These are phyloP conservation scores for Sarcophaga subvicina DNA, from an alignment of 2,888 invertebrate species.

Conservation along the genomic window DNA sequence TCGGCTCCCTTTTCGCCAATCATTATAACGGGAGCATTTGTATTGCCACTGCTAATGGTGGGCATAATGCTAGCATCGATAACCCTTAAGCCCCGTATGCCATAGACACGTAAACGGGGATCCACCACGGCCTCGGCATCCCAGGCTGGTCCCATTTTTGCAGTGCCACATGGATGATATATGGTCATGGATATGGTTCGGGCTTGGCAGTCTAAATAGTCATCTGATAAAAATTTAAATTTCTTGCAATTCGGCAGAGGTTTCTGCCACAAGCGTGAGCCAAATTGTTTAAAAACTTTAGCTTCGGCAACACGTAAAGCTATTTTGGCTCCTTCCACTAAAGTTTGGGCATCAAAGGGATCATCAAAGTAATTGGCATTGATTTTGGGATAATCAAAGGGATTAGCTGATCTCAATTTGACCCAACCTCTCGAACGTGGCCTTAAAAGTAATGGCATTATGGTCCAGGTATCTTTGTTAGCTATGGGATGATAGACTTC, in stretches of 20 bases:
- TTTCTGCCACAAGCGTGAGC: slow-evolving; percentile 88
- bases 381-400: slow-evolving; percentile 93
- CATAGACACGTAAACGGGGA: slow-evolving; percentile 89
- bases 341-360: slow-evolving; percentile 88
- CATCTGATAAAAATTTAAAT: slow-evolving; percentile 88
- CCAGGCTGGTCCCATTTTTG: slow-evolving; percentile 93
- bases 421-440: slow-evolving; percentile 91
- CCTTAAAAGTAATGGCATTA: slow-evolving; percentile 91
- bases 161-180: slow-evolving; percentile 94
- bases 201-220: slow-evolving; percentile 93
- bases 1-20: slow-evolving; percentile 95
- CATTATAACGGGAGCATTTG: slow-evolving; percentile 96
- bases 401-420: slow-evolving; percentile 89
- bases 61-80: slow-evolving; percentile 96
- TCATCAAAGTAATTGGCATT: slow-evolving; percentile 96
- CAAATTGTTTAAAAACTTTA: slow-evolving; percentile 90
- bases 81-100: slow-evolving; percentile 89
- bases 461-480: slow-evolving; percentile 88
- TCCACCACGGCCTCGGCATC: slow-evolving; percentile 92
- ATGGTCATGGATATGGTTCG: slow-evolving; percentile 94
- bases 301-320: slow-evolving; percentile 88
- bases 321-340: slow-evolving; percentile 93
- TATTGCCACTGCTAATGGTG: slow-evolving; percentile 93
- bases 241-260: slow-evolving; percentile 91
- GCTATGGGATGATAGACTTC: slow-evolving; percentile 91